Conservation (phyloP, 2,113 vertebrate genomes). For the Dipodomys merriami region DNA sequence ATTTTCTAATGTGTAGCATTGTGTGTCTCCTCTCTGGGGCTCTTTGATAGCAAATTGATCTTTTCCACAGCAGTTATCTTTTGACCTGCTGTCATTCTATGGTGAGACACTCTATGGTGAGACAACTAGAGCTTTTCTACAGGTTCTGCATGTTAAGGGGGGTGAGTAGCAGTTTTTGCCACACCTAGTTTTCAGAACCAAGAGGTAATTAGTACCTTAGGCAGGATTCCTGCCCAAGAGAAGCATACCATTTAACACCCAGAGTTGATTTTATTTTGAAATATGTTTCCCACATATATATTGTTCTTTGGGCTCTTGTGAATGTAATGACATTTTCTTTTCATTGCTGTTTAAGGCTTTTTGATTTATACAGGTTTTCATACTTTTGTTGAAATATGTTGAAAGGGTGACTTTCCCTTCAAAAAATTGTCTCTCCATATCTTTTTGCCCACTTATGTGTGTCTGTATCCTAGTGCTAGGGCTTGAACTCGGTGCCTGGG, state of each 20-base stretch:
- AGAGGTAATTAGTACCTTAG: neutral
- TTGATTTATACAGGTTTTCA: neutral
- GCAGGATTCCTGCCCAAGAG: neutral
- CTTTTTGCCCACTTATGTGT: no score
- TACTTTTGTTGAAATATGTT: neutral
- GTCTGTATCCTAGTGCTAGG: no score
- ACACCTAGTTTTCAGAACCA: neutral
- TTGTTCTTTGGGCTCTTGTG: neutral
- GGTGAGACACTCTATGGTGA: neutral
- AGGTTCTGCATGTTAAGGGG: neutral
- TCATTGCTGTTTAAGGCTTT: neutral
- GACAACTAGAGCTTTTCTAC: neutral
- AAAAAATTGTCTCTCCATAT: no score
- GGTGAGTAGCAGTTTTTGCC: neutral
- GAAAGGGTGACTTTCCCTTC: no score
- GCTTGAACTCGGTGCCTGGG: no score
- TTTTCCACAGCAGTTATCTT: neutral
- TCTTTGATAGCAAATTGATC: neutral
- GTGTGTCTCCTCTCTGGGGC: neutral
- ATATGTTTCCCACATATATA: neutral
- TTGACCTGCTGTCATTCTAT: neutral
- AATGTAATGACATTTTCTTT: neutral
- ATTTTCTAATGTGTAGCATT: neutral
- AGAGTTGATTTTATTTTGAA: neutral
- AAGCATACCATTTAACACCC: neutral